Percentiles rank a stretch among this genome's conserved stretches.
These are phyloP conservation scores for Callipepla squamata DNA, from an alignment of 2,113 vertebrate species.

Conservation along the genomic window DNA sequence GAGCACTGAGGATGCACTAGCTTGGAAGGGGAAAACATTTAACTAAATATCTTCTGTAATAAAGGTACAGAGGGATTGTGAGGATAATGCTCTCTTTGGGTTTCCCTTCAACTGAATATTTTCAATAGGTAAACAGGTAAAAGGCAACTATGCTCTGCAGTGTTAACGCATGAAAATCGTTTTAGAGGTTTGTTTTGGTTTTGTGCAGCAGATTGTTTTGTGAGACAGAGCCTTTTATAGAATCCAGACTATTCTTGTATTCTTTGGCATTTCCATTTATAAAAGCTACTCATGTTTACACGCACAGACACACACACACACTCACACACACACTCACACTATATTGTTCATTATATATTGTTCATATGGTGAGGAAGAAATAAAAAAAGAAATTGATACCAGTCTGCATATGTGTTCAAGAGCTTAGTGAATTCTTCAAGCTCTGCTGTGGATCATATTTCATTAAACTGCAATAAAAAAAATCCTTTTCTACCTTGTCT, in stretches of 20 bases:
- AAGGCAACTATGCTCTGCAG: background rate
- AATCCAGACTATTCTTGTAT: conserved; percentile 53
- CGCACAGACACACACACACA: background rate
- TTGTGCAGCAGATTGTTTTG: conserved; percentile 35
- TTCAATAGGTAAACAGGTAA: background rate
- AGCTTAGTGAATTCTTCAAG: conserved; percentile 68
- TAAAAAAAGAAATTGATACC: conserved; percentile 61
- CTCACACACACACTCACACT: background rate
- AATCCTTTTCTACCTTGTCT: conserved; percentile 57
- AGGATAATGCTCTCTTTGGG: background rate
- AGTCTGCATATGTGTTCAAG: conserved; percentile 67
- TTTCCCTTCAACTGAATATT: background rate
- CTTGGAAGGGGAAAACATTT: background rate
- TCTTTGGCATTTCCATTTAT: conserved; percentile 72
- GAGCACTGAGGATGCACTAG: background rate
- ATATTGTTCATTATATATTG: conserved; percentile 61
- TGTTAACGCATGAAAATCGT: background rate
- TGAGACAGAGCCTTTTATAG: conserved; percentile 35
- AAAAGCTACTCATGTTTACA: conserved; percentile 53
- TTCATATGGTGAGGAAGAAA: conserved; percentile 71
- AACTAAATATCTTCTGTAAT: background rate
- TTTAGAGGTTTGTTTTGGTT: conserved; percentile 35
- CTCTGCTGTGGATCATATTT: conserved; percentile 73
- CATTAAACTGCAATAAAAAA: conserved; percentile 69
- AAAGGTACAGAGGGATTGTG: background rate